Evolutionary conservation across 2,888 invertebrate species (phyloP).

Genomic region (Arctia plantaginis): DNA sequence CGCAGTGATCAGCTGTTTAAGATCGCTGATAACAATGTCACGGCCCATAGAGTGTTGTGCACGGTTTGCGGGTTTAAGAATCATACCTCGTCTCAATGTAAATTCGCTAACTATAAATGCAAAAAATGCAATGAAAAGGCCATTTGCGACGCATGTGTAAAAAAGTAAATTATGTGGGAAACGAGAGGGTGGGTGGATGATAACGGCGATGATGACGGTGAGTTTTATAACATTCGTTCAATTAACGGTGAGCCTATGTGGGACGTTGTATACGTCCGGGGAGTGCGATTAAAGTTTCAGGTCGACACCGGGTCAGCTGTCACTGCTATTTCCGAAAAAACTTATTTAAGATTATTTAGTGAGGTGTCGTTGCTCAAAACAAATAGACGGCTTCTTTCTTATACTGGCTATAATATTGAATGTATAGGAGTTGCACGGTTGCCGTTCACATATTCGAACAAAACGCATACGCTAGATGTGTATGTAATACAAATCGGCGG

Average conservation of each 20-base stretch:
- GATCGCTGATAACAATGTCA: background rate
- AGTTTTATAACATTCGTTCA: too few relatives aligned
- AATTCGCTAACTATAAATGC: background rate
- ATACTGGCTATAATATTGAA: background rate
- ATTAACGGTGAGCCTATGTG: too few relatives aligned
- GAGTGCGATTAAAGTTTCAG: too few relatives aligned
- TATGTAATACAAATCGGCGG: constrained; percentile 14
- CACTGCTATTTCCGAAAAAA: too few relatives aligned
- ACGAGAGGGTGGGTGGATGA: background rate
- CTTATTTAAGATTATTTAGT: too few relatives aligned
- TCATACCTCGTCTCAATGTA: background rate
- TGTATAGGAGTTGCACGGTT: background rate
- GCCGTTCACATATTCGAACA: too few relatives aligned
- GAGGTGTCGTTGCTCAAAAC: too few relatives aligned
- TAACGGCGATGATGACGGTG: background rate
- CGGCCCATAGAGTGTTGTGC: background rate
- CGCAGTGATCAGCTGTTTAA: background rate
- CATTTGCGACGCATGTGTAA: too few relatives aligned
- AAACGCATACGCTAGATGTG: too few relatives aligned
- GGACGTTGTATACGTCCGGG: too few relatives aligned
- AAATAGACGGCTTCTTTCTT: background rate
- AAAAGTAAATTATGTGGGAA: too few relatives aligned
- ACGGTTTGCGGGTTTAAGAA: constrained; percentile 3
- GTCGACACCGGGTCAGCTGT: too few relatives aligned
- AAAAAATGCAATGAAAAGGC: background rate